Conservation (phyloP, 2,797 vertebrate species). For the Eulemur rubriventer region DNA sequence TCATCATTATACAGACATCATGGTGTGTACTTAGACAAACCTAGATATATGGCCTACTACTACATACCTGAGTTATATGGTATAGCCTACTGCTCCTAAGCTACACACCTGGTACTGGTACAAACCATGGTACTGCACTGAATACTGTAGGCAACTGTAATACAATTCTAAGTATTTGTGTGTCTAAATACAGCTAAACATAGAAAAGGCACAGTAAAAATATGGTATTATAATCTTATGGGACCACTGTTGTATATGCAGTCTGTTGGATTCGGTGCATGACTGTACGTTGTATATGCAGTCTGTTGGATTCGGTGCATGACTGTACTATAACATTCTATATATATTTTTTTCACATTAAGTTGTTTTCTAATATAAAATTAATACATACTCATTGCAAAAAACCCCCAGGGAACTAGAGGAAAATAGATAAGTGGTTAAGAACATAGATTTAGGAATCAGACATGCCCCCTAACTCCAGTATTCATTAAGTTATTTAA, state of each 20-base stretch:
- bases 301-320: not conserved
- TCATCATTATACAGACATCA: not conserved
- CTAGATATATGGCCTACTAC: not conserved
- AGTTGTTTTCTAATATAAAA: conserved; percentile 26
- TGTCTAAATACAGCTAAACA: not conserved
- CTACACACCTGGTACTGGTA: not conserved
- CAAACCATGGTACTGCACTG: not conserved
- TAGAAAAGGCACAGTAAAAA: not conserved
- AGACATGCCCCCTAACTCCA: not conserved
- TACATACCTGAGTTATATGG: not conserved
- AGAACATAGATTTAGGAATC: not conserved
- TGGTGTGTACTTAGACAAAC: not conserved
- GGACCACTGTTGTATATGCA: not conserved
- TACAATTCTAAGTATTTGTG: not conserved
- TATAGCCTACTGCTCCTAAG: not conserved
- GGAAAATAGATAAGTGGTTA: conserved; percentile 1
- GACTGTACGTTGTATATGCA: not conserved
- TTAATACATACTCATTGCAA: not conserved
- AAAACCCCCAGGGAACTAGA: not conserved
- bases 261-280: not conserved
- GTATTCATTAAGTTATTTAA: not conserved
- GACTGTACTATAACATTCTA: not conserved
- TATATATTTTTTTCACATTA: conserved; percentile 21
- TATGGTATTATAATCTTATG: not conserved
- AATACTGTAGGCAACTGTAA: not conserved